These are phyloP conservation scores for Melanotaenia nigrans DNA, from an alignment of 2,797 vertebrate genomes.

Conservation along the genomic window DNA sequence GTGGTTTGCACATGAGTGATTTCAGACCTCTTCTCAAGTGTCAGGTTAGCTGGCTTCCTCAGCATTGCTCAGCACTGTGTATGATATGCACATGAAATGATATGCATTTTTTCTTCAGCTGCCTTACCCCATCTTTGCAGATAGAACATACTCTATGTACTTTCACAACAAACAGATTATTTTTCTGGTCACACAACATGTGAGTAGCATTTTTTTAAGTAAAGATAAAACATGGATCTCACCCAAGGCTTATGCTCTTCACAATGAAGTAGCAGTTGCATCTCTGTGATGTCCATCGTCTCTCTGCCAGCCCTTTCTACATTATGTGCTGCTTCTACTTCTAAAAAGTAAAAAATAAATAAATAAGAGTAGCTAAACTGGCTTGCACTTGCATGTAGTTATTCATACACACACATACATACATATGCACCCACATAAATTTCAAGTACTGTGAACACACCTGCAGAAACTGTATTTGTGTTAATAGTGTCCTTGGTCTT, in stretches of 20 bases:
- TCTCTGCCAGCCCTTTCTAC: conserved; percentile 40
- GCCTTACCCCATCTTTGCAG: conserved; percentile 10
- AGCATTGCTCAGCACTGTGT: conserved; percentile 12
- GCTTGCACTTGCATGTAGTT: background rate
- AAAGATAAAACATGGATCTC: conserved; percentile 52
- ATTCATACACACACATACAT: background rate
- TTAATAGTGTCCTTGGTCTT: conserved; percentile 47
- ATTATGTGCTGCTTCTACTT: conserved; percentile 42
- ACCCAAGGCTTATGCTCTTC: conserved; percentile 74
- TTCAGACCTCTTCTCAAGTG: conserved; percentile 48
- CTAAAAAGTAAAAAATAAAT: conserved; percentile 60
- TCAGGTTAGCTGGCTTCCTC: conserved; percentile 48
- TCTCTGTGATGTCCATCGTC: conserved; percentile 35
- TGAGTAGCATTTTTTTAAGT: background rate
- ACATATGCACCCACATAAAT: conserved; percentile 1
- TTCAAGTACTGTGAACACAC: conserved; percentile 47
- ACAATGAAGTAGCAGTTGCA: conserved; percentile 24
- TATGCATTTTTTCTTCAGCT: conserved; percentile 8
- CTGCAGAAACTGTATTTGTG: conserved; percentile 41
- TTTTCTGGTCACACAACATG: background rate
- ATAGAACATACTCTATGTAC: background rate
- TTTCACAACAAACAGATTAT: background rate
- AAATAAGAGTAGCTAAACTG: conserved; percentile 16
- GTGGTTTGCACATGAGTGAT: conserved; percentile 43
- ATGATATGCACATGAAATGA: conserved; percentile 4